Evolutionary conservation across 2,113 vertebrate genomes (phyloP).

Genomic region (Megalops atlanticus): DNA sequence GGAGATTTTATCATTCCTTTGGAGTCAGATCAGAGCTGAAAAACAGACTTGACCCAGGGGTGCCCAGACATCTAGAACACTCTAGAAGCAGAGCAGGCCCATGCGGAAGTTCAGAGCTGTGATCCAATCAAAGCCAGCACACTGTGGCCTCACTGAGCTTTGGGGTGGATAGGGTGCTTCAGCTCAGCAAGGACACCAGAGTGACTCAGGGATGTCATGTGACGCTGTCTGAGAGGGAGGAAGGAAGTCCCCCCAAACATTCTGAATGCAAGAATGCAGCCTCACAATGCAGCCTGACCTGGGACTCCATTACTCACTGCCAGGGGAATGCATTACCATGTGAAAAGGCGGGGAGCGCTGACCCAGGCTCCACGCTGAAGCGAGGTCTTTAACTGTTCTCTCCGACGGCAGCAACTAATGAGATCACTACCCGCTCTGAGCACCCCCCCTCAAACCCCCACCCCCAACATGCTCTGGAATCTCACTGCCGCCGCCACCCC

Average conservation of each 20-base stretch:
- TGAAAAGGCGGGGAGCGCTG: background rate
- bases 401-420: conserved; percentile 5
- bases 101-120: background rate
- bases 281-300: conserved; percentile 9
- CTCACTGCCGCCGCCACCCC: background rate
- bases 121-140: background rate
- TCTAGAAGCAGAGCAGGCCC: background rate
- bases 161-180: too few species aligned
- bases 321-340: background rate
- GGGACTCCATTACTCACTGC: conserved; percentile 7
- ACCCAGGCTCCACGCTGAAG: background rate
- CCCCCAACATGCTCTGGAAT: background rate
- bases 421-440: conserved; percentile 21
- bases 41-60: background rate
- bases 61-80: background rate
- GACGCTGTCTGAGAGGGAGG: background rate
- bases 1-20: background rate
- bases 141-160: too few species aligned
- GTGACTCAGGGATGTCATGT: too few species aligned
- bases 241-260: background rate
- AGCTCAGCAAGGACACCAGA: too few species aligned
- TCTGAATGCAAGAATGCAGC: background rate
- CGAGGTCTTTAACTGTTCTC: background rate
- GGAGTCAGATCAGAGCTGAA: too few species aligned
- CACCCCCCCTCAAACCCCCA: background rate